Percentiles rank a stretch among this genome's conserved stretches.
phyloP scores from a whole-genome alignment of 1,140 invertebrate species.

The Neodiprion virginianus region DNA sequence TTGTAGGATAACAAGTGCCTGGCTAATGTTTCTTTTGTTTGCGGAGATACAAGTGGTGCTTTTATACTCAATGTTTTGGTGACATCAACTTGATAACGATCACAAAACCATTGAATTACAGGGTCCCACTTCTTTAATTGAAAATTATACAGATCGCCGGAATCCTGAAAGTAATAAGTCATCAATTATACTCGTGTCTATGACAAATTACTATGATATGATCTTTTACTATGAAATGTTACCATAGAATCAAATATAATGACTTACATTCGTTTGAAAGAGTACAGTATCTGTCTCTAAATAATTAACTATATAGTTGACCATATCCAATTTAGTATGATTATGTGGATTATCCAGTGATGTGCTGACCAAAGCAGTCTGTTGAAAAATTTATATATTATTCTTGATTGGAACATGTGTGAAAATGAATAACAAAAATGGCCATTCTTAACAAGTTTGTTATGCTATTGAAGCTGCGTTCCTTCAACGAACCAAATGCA shows the following conservation, averaged over 20 bases:
- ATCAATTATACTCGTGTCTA: background rate
- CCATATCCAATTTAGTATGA: constrained; percentile 77
- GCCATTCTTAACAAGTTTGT: constrained; percentile 16
- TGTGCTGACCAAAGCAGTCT: constrained; percentile 91
- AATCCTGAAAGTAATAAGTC: constrained; percentile 62
- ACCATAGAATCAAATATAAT: background rate
- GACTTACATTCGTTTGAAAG: constrained; percentile 75
- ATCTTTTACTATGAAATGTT: constrained; percentile 2
- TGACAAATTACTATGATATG: too few relatives aligned
- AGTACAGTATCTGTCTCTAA: constrained; percentile 89
- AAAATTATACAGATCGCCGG: constrained; percentile 75
- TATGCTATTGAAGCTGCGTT: constrained; percentile 21
- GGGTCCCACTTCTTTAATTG: constrained; percentile 89
- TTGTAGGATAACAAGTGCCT: constrained; percentile 81
- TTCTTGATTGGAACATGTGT: constrained; percentile 19
- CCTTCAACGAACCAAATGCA: constrained; percentile 81
- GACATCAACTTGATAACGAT: constrained; percentile 77
- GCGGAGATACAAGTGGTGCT: constrained; percentile 67
- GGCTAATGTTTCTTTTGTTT: constrained; percentile 73
- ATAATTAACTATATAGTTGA: constrained; percentile 80
- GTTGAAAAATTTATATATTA: constrained; percentile 50
- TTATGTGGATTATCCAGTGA: constrained; percentile 90
- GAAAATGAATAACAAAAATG: constrained; percentile 19
- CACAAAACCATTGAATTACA: constrained; percentile 86
- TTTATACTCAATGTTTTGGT: constrained; percentile 74